Evolutionary conservation across 2,888 invertebrate species (phyloP).

Genomic region (Oeneis ivallda): DNA sequence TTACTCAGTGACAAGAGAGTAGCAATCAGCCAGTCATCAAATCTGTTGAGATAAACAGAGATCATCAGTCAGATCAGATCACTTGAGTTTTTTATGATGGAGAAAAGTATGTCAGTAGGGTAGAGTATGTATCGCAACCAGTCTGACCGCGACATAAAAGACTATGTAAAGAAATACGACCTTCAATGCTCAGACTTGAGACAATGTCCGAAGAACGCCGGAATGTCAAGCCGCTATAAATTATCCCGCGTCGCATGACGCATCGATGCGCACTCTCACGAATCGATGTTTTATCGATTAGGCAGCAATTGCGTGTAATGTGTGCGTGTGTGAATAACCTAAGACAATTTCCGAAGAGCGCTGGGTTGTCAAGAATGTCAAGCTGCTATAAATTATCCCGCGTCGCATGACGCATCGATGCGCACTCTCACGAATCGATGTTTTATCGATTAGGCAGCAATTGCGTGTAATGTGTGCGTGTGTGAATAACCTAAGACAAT

Average conservation of each 20-base stretch:
- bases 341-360: constrained; percentile 2
- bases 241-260: background rate
- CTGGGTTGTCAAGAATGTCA: constrained; percentile 14
- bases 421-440: background rate
- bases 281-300: background rate
- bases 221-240: constrained; percentile 14
- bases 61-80: too few species aligned
- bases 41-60: too few species aligned
- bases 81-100: background rate
- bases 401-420: background rate
- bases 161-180: constrained; percentile 5
- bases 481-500: constrained; percentile 2
- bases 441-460: background rate
- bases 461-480: background rate
- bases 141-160: background rate
- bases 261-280: background rate
- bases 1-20: too few species aligned
- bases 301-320: background rate
- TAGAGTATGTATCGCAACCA: background rate
- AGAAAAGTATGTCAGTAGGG: constrained; percentile 12
- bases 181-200: constrained; percentile 3
- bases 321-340: too few species aligned
- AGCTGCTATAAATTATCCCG: constrained; percentile 6
- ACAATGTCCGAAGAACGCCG: constrained; percentile 4
- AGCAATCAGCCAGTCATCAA: too few species aligned